Evolutionary conservation across 2,797 vertebrate species (phyloP), one percentile per base, ranked within the genome.

Genomic region (Borostomias antarcticus): DNA sequence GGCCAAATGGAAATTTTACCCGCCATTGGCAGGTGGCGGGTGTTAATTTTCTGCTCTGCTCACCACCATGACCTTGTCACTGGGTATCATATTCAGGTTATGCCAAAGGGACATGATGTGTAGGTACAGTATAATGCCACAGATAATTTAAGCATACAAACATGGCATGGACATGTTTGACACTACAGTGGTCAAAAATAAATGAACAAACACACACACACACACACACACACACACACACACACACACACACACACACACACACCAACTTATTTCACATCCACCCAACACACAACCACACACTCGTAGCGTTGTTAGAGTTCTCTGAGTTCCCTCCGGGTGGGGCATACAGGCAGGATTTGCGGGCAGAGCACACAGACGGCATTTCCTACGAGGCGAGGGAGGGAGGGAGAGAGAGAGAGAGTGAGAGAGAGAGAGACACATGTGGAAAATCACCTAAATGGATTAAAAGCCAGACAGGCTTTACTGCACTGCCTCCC

Each of bases 221-320:
- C 48, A 28, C 15, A 29, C 23, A 25, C 50, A 52, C 11, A 28
- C 6, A 28, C 23, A 25, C 15, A 45, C n/a, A n/a, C 11, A 5
- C 15, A 43, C 11, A 43, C n/a, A 5, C 52, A 26, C 52, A 54
- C 21, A 17, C 28, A 26, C 58, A 45, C 21, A 17, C 56, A 58
- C 62, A 47, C 70, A 77, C 25, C 68, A 51, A 50, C 62, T 77
- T 70, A 82, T 68, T 73, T 82, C 79, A 74, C 74, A 76, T 72
- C 72, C 75, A 82, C 82, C 80, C 73, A 71, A 77, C 81, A 82
- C n/a, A n/a, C n/a, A n/a, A n/a, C n/a, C 82, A 40, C 29, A 43
- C 21, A 40, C 19, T 8, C 2, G 40, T 2, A 21, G 15, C 25
- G 40, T 3, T 45, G n/a, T n/a, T 45, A n/a, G n/a, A 43, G n/a